phyloP scores from a whole-genome alignment of 2,797 vertebrate genomes.

The Crypturellus tataupa region DNA sequence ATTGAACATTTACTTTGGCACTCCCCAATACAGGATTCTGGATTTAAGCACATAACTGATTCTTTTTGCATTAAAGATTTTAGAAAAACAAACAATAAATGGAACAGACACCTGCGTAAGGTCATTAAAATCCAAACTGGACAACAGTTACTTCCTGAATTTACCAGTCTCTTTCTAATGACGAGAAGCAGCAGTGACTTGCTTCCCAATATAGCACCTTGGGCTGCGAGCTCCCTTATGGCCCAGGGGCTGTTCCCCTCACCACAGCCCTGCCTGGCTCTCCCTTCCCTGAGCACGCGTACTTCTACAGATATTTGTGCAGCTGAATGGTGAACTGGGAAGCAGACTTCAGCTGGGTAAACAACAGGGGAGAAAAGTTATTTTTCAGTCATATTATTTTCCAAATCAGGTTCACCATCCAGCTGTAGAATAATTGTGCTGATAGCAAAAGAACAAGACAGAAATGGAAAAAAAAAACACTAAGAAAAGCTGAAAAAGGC shows the following conservation, averaged over 20 bases:
- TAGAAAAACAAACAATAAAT: neutral
- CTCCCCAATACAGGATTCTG: neutral
- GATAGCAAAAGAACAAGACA: neutral
- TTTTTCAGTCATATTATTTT: neutral
- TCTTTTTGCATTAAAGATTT: neutral
- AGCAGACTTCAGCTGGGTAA: neutral
- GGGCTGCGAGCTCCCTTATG: neutral
- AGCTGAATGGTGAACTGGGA: neutral
- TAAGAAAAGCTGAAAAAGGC: neutral
- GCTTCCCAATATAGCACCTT: neutral
- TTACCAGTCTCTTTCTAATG: neutral
- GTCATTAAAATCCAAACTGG: neutral
- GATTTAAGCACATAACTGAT: neutral
- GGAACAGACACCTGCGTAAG: neutral
- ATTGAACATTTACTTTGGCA: neutral
- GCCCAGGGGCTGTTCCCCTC: neutral
- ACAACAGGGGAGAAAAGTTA: neutral
- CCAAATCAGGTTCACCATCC: neutral
- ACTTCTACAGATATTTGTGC: accelerated
- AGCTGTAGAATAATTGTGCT: neutral
- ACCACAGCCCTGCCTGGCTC: neutral
- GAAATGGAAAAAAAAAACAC: neutral
- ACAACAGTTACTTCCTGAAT: neutral
- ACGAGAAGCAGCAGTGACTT: neutral
- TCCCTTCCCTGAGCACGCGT: neutral